phyloP scores from a whole-genome alignment of 2,888 invertebrate genomes.

The Enchytraeus crypticus region DNA sequence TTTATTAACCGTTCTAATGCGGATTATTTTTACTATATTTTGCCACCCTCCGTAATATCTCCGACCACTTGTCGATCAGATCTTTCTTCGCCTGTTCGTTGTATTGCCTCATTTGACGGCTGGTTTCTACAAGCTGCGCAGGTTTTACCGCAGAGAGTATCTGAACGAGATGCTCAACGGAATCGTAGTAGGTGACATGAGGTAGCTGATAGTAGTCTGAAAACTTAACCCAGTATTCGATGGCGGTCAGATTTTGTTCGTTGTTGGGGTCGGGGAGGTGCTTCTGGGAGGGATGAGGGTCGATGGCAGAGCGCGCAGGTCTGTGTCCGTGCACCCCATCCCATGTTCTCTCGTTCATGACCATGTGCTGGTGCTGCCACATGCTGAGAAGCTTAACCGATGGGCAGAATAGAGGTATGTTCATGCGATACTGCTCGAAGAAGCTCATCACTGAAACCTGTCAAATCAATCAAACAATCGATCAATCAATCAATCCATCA shows the following conservation, averaged over 20 bases:
- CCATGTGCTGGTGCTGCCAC: constrained; percentile 17
- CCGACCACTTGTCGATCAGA: constrained; percentile 11
- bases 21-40: not conserved
- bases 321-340: constrained; percentile 1
- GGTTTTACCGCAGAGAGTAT: constrained; percentile 5
- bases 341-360: constrained; percentile 19
- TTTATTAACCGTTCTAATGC: not conserved
- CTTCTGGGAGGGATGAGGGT: constrained; percentile 25
- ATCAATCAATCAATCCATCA: no score
- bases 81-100: constrained; percentile 12
- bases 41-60: constrained; percentile 1
- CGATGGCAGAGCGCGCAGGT: constrained; percentile 36
- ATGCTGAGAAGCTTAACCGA: constrained; percentile 13
- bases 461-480: no score
- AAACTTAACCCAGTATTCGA: constrained; percentile 17
- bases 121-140: constrained; percentile 5
- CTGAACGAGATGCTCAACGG: constrained; percentile 15
- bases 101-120: constrained; percentile 12
- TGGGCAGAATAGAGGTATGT: constrained; percentile 22
- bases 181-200: constrained; percentile 15
- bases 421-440: constrained; percentile 24
- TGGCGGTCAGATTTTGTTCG: constrained; percentile 9
- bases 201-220: constrained; percentile 21
- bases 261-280: constrained; percentile 18
- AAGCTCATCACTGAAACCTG: constrained; percentile 19